Percentiles rank a stretch among this genome's conserved stretches.
Conservation (phyloP, 2,113 vertebrate species). For the Gavia stellata region DNA sequence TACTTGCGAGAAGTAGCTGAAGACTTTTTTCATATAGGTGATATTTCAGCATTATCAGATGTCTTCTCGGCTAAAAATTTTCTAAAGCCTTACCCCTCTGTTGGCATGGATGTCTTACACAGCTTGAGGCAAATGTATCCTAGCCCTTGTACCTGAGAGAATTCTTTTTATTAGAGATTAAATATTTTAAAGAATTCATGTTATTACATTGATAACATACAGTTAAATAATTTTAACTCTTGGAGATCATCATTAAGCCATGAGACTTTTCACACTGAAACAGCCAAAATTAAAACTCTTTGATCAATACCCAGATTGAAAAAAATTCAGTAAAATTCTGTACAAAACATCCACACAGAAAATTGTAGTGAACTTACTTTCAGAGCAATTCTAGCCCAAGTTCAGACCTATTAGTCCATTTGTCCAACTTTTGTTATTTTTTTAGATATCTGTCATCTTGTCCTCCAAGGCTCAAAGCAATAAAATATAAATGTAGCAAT, state of each 20-base stretch:
- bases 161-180: background rate
- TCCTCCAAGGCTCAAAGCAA: background rate
- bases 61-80: background rate
- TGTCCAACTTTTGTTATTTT: background rate
- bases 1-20: background rate
- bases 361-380: background rate
- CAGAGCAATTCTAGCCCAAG: background rate
- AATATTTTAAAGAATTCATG: background rate
- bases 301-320: background rate
- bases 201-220: background rate
- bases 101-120: background rate
- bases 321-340: background rate
- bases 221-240: background rate
- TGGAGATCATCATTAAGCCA: background rate
- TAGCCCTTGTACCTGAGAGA: background rate
- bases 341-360: background rate
- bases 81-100: background rate
- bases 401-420: background rate
- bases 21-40: background rate
- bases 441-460: background rate
- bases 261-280: background rate
- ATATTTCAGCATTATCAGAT: background rate
- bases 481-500: background rate
- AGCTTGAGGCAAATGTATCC: background rate
- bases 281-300: background rate